Evolutionary conservation across 1,140 invertebrate species (phyloP).

Genomic region (Leptinotarsa lineolata): DNA sequence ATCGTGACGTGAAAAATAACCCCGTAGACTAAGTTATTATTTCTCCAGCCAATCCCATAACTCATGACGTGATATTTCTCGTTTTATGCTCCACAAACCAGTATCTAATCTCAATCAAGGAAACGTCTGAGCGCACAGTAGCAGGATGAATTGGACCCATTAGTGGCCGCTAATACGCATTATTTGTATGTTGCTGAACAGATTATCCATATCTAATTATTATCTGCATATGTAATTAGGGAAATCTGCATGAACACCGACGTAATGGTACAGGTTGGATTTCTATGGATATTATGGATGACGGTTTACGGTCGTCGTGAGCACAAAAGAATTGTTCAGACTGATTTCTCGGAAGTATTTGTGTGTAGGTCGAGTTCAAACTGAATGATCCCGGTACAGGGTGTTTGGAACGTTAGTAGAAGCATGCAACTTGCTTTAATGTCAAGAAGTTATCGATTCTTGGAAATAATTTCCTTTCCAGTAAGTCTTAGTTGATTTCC

Average conservation of each 20-base stretch:
- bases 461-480: no score
- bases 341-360: background rate
- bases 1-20: constrained; percentile 3
- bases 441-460: no score
- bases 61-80: background rate
- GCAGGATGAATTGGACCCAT: constrained; percentile 1
- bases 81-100: constrained; percentile 3
- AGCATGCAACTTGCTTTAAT: no score
- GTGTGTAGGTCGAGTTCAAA: no score
- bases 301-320: background rate
- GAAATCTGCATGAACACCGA: background rate
- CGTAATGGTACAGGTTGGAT: background rate
- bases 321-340: background rate
- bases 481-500: no score
- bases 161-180: background rate
- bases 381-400: no score
- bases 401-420: no score
- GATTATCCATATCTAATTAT: constrained; percentile 6
- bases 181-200: background rate
- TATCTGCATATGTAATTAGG: constrained; percentile 8
- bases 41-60: constrained; percentile 8
- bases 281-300: constrained; percentile 5
- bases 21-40: background rate
- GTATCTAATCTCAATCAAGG: constrained; percentile 8
- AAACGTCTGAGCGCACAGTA: constrained; percentile 2